Evolutionary conservation across 1,140 invertebrate species (phyloP).

Genomic region (Drosophila sechellia): DNA sequence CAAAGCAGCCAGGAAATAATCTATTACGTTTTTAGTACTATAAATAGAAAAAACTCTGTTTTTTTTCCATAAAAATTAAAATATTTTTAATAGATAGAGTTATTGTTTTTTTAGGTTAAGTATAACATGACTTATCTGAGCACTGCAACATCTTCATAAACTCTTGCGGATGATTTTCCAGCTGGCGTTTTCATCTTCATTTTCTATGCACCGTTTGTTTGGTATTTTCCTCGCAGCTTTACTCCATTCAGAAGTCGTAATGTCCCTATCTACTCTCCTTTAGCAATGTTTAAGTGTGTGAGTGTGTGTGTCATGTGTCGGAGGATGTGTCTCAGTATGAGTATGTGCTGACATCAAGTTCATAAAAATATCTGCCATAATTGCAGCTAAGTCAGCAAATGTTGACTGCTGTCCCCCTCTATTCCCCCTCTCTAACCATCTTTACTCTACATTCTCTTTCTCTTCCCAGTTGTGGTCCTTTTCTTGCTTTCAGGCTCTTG

Average conservation of each 20-base stretch:
- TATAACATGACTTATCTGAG: neutral
- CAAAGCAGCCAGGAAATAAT: slow-evolving; percentile 16
- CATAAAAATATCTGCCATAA: slow-evolving; percentile 72
- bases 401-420: slow-evolving; percentile 33
- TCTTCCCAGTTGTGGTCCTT: neutral
- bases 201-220: slow-evolving; percentile 38
- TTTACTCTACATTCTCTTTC: neutral
- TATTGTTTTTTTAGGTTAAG: too few species aligned
- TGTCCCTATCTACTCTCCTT: neutral
- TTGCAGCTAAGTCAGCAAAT: slow-evolving; percentile 67
- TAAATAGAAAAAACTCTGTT: slow-evolving; percentile 8
- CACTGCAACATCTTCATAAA: neutral
- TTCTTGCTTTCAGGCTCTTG: slow-evolving; percentile 11
- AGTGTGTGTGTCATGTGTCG: slow-evolving; percentile 19
- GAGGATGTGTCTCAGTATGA: slow-evolving; percentile 23
- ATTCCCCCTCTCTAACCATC: neutral
- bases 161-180: neutral
- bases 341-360: slow-evolving; percentile 57
- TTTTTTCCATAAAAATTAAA: too few species aligned
- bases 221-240: slow-evolving; percentile 1
- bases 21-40: slow-evolving; percentile 6
- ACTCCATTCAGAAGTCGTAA: slow-evolving; percentile 11
- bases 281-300: slow-evolving; percentile 1
- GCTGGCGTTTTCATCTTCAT: slow-evolving; percentile 30
- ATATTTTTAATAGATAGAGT: too few species aligned